These are phyloP conservation scores for Heliothis peltigera DNA, from an alignment of 2,888 invertebrate species.

Conservation along the genomic window DNA sequence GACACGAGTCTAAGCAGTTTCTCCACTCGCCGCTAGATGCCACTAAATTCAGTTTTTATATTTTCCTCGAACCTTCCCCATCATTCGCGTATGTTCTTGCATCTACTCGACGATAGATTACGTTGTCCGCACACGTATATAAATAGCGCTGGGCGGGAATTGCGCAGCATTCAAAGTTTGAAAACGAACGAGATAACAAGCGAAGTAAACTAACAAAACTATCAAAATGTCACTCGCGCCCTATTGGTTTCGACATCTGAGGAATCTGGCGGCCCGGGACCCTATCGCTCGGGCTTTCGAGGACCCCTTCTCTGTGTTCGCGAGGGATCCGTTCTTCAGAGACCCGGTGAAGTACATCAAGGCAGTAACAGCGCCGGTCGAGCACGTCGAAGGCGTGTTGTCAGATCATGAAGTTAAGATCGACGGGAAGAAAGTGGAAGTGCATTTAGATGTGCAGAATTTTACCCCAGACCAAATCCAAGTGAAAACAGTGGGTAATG, in stretches of 20 bases:
- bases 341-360: conserved; percentile 79
- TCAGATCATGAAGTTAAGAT: conserved; percentile 89
- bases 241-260: conserved; percentile 84
- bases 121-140: conserved; percentile 75
- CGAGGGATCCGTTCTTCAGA: conserved; percentile 83
- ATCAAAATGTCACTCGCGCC: conserved; percentile 83
- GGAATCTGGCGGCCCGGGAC: conserved; percentile 79
- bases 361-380: conserved; percentile 70
- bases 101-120: conserved; percentile 75
- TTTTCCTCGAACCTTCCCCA: conserved; percentile 75
- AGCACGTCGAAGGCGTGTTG: conserved; percentile 85
- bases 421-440: conserved; percentile 92
- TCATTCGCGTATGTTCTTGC: conserved; percentile 68
- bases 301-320: conserved; percentile 78
- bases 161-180: conserved; percentile 51
- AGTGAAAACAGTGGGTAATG: conserved; percentile 93
- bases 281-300: conserved; percentile 77
- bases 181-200: conserved; percentile 17
- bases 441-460: conserved; percentile 93
- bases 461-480: conserved; percentile 94
- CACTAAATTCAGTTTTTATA: conserved; percentile 43
- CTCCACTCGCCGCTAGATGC: conserved; percentile 67
- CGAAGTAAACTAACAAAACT: conserved; percentile 10
- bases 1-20: conserved; percentile 19
- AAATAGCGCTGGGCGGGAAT: conserved; percentile 58